phyloP scores from a whole-genome alignment of 2,113 vertebrate genomes.

The Microcebus tavaratra region DNA sequence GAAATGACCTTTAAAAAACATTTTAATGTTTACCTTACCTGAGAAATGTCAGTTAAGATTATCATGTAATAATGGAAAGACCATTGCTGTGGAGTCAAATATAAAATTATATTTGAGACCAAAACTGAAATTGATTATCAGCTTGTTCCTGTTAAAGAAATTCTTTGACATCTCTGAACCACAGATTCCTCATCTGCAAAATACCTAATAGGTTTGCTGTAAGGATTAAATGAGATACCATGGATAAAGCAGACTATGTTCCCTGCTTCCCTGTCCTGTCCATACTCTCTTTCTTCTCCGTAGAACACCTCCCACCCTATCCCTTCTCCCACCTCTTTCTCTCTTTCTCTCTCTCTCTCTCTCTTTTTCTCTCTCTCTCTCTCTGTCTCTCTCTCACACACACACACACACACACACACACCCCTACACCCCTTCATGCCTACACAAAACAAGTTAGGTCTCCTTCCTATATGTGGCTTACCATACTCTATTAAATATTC shows the following conservation, averaged over 20 bases:
- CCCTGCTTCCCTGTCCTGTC: background rate
- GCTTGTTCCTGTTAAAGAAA: slow-evolving; percentile 23
- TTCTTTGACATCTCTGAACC: background rate
- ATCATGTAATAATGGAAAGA: background rate
- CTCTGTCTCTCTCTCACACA: background rate
- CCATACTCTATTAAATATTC: background rate
- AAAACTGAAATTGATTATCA: background rate
- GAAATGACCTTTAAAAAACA: background rate
- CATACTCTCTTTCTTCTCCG: background rate
- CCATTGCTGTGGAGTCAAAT: background rate
- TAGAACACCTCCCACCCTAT: background rate
- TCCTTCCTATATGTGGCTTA: background rate
- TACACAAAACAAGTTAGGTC: background rate
- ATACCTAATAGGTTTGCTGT: background rate
- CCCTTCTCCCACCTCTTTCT: background rate
- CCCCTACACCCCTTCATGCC: background rate
- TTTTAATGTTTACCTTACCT: slow-evolving; percentile 13
- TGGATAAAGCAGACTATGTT: background rate
- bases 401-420: background rate
- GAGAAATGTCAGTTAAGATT: background rate
- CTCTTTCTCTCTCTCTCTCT: no score
- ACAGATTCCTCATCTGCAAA: background rate
- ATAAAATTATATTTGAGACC: background rate
- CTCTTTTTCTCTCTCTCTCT: no score
- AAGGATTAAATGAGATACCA: background rate